These are phyloP conservation scores for Eristalis intricaria DNA, from an alignment of 2,888 invertebrate species.

Conservation along the genomic window DNA sequence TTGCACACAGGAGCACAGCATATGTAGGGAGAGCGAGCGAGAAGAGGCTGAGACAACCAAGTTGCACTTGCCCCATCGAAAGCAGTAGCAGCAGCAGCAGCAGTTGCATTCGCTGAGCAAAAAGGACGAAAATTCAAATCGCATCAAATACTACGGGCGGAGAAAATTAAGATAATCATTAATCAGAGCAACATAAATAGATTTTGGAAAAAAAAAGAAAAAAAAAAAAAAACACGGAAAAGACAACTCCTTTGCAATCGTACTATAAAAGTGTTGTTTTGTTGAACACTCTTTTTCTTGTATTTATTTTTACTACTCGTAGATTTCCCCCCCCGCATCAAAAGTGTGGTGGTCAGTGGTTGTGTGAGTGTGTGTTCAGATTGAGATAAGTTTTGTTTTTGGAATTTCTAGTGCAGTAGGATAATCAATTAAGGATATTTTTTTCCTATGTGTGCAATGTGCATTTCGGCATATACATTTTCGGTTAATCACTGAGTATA, in stretches of 20 bases:
- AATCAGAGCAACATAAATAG: background rate
- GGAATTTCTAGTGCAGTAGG: conserved; percentile 33
- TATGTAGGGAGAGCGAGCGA: conserved; percentile 52
- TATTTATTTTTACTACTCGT: conserved; percentile 53
- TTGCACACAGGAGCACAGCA: conserved; percentile 58
- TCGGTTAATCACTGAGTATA: background rate
- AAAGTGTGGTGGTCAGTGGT: conserved; percentile 25
- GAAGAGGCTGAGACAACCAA: conserved; percentile 30
- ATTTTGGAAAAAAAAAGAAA: too few relatives aligned
- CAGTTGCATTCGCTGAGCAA: conserved; percentile 29
- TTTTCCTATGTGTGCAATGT: background rate
- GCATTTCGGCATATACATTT: background rate
- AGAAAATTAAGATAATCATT: conserved; percentile 29
- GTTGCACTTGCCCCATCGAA: conserved; percentile 30
- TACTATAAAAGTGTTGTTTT: background rate
- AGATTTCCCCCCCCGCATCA: conserved; percentile 22
- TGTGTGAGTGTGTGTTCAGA: conserved; percentile 27
- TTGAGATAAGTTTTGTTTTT: conserved; percentile 10
- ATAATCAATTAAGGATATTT: conserved; percentile 37
- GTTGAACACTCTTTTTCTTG: conserved; percentile 21
- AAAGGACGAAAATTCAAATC: conserved; percentile 38
- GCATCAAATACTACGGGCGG: conserved; percentile 36
- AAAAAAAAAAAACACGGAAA: background rate
- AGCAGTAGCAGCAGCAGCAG: conserved; percentile 50
- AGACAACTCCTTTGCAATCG: conserved; percentile 27